These are phyloP conservation scores for Morinoia aosen DNA, from an alignment of 2,888 invertebrate genomes.

Conservation along the genomic window DNA sequence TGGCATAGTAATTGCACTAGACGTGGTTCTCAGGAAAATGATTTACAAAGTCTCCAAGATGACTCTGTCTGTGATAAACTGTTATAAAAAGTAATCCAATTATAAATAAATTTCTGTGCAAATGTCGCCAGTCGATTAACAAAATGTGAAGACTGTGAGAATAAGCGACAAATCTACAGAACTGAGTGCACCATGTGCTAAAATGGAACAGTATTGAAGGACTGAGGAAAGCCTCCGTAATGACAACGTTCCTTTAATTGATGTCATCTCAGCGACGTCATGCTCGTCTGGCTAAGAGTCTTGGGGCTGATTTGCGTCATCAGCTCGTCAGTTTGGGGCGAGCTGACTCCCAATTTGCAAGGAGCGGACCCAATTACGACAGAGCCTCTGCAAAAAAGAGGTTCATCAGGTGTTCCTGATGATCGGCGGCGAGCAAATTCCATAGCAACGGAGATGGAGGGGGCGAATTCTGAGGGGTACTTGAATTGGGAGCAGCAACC, in stretches of 20 bases:
- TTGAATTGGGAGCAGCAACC: conserved; percentile 2
- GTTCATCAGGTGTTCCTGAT: not conserved
- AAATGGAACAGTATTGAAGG: not conserved
- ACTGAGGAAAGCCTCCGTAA: not conserved
- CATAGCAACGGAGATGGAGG: not conserved
- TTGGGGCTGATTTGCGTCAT: not conserved
- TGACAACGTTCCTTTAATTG: not conserved
- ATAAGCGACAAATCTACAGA: not conserved
- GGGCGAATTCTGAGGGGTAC: not conserved
- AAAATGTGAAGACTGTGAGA: not conserved
- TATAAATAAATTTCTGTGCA: not conserved
- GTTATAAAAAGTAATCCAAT: not conserved
- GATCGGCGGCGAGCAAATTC: not conserved
- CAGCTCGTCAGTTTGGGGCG: not conserved
- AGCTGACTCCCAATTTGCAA: not conserved
- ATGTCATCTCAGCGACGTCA: not conserved
- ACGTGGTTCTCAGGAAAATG: not conserved
- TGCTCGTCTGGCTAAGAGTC: not conserved
- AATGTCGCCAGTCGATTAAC: not conserved
- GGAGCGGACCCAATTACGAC: not conserved
- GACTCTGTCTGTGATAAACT: not conserved
- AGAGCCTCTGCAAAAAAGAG: not conserved
- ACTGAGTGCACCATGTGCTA: not conserved
- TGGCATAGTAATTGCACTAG: not conserved
- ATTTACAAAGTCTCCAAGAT: not conserved